phyloP scores from a whole-genome alignment of 2,888 invertebrate species.

The Taphrorychus bicolor region DNA sequence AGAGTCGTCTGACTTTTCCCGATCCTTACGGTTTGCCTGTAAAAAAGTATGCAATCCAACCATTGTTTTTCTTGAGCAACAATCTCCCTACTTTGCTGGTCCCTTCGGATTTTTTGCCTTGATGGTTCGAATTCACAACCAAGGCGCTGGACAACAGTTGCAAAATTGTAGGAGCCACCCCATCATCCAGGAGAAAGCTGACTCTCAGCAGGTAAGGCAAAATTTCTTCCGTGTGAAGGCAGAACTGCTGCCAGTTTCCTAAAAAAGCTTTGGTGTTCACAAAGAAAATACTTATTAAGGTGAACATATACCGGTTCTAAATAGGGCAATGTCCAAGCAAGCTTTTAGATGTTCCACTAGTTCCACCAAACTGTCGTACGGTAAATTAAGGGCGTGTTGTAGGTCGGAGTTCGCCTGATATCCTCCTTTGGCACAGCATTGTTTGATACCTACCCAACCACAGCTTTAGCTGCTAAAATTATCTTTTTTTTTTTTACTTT shows the following conservation, averaged over 20 bases:
- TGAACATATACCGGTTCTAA: constrained; percentile 81
- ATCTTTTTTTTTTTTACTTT: not conserved
- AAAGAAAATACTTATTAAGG: too few species aligned
- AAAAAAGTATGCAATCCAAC: constrained; percentile 15
- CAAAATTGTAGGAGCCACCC: constrained; percentile 88
- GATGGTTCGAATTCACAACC: constrained; percentile 64
- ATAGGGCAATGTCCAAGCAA: constrained; percentile 90
- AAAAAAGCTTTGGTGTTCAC: not conserved
- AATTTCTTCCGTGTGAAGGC: constrained; percentile 74
- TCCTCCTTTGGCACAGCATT: constrained; percentile 65
- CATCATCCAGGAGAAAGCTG: constrained; percentile 87
- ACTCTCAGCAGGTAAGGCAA: constrained; percentile 84
- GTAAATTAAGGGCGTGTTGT: constrained; percentile 66
- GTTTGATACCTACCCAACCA: constrained; percentile 54
- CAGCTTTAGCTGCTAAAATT: not conserved
- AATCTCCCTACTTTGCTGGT: constrained; percentile 36
- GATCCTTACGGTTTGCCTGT: constrained; percentile 62
- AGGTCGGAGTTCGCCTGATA: constrained; percentile 60
- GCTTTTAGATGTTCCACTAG: constrained; percentile 94
- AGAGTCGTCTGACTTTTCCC: constrained; percentile 73
- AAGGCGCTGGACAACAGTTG: constrained; percentile 90
- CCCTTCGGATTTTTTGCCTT: constrained; percentile 47
- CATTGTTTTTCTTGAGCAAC: too few species aligned
- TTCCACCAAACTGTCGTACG: constrained; percentile 91
- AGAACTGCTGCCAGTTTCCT: constrained; percentile 91